Base-by-base conservation (phyloP, 2,888 invertebrate genomes). In the Lasioglossum calceatum region DNA sequence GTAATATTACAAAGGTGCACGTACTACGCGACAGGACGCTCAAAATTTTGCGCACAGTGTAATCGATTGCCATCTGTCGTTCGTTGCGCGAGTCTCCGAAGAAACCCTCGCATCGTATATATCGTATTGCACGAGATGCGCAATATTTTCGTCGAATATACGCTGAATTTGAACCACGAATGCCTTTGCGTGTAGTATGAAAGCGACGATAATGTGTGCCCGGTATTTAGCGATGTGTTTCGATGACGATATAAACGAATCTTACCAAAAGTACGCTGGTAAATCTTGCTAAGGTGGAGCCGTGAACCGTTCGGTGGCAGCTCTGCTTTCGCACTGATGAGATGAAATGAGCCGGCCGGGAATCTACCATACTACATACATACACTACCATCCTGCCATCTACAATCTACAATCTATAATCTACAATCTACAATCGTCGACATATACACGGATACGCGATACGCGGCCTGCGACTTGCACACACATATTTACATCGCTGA, bases 11-110 rank as follows among this genome's bases (percentile, higher is more conserved):
- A 10, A 42, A 44, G 42, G 23, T 23, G 0, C 8, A 36, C 42
- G 23, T 16, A 4, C 1, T 47, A 47, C 3, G 12, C 7, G 54
- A 16, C 44, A 44, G 44, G 0, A 12, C 19, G 39, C 36, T 39
- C 1, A 27, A 70, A 75, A 39, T 19, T 72, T 64, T 14, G 8
- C 58, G 8, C 36, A n/a, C 14, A 2, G 4, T 19, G n/a, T 47
- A 71, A 84, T 82, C 72, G 79, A 78, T 84, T 58, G 83, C 85
- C 89, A 91, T 89, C 89, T 91, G 78, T 4, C 85, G 89, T 82
- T 36, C 61, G 14, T 54, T 27, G 44, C 8, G 36, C 44, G n/a
- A 87, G 89, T 58, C 47, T 83, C 67, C 67, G 16, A 4, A 10
- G 16, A 44, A 27, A 67, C 32, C 39, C 27, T 36, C 12, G 23